phyloP scores from a whole-genome alignment of 2,113 vertebrate species.

The Cranoglanis bouderius region DNA sequence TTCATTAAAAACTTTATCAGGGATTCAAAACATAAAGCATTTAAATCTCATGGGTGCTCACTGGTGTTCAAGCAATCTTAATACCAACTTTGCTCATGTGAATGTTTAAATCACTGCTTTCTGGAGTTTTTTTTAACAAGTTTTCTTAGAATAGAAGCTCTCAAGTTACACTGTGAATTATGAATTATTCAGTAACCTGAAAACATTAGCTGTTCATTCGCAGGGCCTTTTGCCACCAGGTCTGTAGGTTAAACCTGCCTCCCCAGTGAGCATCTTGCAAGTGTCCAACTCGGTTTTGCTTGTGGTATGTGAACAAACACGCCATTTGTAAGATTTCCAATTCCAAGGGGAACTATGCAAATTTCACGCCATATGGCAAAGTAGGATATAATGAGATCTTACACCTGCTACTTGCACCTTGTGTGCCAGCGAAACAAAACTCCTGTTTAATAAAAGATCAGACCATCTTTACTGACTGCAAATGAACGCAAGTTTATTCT shows the following conservation, averaged over 20 bases:
- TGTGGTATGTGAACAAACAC: conserved; percentile 55
- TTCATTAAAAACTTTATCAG: background rate
- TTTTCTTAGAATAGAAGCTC: background rate
- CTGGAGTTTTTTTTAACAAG: too few species aligned
- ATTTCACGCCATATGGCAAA: conserved; percentile 67
- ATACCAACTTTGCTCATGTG: too few species aligned
- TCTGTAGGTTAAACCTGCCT: conserved; percentile 61
- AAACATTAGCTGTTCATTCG: conserved; percentile 33
- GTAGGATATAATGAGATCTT: conserved; percentile 66
- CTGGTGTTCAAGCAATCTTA: background rate
- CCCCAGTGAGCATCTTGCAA: conserved; percentile 52
- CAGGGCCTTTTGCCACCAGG: conserved; percentile 30
- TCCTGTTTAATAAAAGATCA: conserved; percentile 66
- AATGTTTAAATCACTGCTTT: too few species aligned
- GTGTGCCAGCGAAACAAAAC: conserved; percentile 64
- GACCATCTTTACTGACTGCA: conserved; percentile 50
- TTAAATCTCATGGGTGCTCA: background rate
- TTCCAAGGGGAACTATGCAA: conserved; percentile 48
- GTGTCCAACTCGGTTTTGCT: conserved; percentile 56
- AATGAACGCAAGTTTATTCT: conserved; percentile 1
- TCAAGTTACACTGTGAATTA: background rate
- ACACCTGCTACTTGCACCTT: conserved; percentile 67
- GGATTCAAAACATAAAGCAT: background rate
- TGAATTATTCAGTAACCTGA: background rate
- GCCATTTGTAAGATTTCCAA: conserved; percentile 19